A percentile compares a stretch with the other conserved stretches of the same genome.
Evolutionary conservation across 1,140 invertebrate species (phyloP).

Genomic region (Xylocopa sonorina): DNA sequence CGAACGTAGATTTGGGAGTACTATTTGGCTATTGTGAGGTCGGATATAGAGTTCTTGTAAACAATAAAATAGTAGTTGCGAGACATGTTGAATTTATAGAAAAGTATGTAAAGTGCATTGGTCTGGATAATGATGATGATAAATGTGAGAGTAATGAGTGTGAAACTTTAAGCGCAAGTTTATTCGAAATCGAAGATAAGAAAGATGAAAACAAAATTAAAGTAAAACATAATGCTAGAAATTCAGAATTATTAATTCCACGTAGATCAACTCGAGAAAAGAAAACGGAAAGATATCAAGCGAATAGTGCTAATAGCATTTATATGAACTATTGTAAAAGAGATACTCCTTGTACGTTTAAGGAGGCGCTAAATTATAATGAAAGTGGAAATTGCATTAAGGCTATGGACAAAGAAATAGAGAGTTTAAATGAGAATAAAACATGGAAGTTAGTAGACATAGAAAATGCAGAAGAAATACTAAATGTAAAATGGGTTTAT

Average conservation of each 20-base stretch:
- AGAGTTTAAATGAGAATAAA: background rate
- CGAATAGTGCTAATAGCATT: background rate
- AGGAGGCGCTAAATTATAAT: background rate
- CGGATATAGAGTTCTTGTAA: conserved; percentile 39
- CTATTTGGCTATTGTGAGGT: conserved; percentile 17
- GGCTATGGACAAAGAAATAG: conserved; percentile 12
- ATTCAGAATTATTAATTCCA: too few species aligned
- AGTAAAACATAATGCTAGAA: too few species aligned
- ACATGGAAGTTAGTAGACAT: conserved; percentile 8
- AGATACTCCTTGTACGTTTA: background rate
- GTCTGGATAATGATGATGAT: background rate
- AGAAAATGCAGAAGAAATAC: background rate
- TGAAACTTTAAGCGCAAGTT: too few species aligned
- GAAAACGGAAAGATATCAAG: background rate
- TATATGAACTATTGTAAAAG: background rate
- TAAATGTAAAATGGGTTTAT: conserved; percentile 19
- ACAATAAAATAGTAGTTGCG: conserved; percentile 51
- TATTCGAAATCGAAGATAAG: too few species aligned
- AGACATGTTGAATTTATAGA: conserved; percentile 56
- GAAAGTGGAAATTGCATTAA: background rate
- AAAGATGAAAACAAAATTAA: too few species aligned
- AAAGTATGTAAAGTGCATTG: conserved; percentile 40
- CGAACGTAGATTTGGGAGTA: conserved; percentile 46
- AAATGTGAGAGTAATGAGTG: too few species aligned
- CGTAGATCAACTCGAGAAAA: background rate